Conservation (phyloP, 2,888 invertebrate species). For the Platerodrilus igneus region DNA sequence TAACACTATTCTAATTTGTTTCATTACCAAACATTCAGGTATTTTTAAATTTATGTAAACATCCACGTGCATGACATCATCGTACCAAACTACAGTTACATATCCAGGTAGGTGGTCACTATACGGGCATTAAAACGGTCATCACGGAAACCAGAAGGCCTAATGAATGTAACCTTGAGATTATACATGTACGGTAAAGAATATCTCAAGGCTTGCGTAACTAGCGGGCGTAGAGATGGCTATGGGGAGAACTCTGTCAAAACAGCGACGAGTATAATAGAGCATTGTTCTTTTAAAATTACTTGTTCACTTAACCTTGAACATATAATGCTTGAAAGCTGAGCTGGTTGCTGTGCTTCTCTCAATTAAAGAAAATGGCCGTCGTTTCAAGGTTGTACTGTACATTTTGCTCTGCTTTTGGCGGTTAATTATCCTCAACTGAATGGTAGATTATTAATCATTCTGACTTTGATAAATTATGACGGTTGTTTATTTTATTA, state of each 20-base stretch:
- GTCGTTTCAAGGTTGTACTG: constrained; percentile 18
- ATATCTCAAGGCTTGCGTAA: constrained; percentile 22
- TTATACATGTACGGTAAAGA: constrained; percentile 10
- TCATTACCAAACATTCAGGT: no score
- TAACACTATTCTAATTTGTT: no score
- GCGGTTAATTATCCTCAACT: no score
- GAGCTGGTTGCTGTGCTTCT: constrained; percentile 13
- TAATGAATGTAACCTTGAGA: constrained; percentile 19
- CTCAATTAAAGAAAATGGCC: constrained; percentile 17
- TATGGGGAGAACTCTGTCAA: constrained; percentile 18
- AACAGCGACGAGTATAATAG: constrained; percentile 33
- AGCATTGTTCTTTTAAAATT: constrained; percentile 39
- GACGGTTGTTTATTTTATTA: no score
- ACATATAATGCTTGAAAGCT: constrained; percentile 24
- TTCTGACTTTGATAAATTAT: constrained; percentile 3
- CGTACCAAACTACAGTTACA: constrained; percentile 23
- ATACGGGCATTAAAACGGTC: constrained; percentile 19
- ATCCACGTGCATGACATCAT: no score
- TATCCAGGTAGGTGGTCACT: constrained; percentile 19
- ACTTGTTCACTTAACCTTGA: constrained; percentile 36
- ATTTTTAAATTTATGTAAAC: no score
- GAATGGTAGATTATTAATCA: constrained; percentile 3
- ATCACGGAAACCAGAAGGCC: constrained; percentile 15
- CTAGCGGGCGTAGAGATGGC: no score
- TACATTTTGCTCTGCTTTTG: constrained; percentile 17